Base-by-base conservation (phyloP, 1,140 invertebrate genomes). In the Pogonus chalceus region DNA sequence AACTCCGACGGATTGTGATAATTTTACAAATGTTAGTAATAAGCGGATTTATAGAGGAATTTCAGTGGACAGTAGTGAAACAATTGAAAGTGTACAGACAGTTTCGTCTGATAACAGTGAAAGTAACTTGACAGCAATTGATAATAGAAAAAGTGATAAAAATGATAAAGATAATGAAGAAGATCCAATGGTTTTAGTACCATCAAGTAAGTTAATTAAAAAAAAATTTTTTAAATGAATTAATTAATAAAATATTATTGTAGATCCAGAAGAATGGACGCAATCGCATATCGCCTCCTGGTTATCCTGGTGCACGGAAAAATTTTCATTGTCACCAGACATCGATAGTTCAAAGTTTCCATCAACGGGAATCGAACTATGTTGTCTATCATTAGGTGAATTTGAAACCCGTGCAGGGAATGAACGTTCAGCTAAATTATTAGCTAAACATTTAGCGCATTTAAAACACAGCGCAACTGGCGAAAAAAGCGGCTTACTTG, bases 221-320 rank as follows among this genome's bases (percentile, higher is more conserved):
- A 23, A 46, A 51, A 20, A n/a, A 7, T 35, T 20, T 14, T 14
- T 31, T 31, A 31, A 31, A 31, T 31, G 26, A 31, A 31, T 14
- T 7, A 4, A 7, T 31, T 31, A 31, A 31, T 7, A 31, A 31
- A 31, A 31, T 48, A 37, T 60, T 18, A 43, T 57, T 58, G 20
- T 49, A 68, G 83, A 87, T 76, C 82, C 83, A 20, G 70, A 73
- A 22, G 74, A 78, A 60, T 85, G 84, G 83, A 76, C 70, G 31
- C 60, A 68, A 1, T 68, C 65, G 21, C 79, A 87, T 61, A 78
- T 86, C 35, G 65, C 65, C 37, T 74, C 77, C 20, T 87, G 84
- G 84, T 64, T 86, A 20, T 70, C 69, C 18, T 86, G 83, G 83
- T 76, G 79, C 50, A 72, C 72, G 4, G 71, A 72, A 20, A 76